A percentile compares a stretch with the other conserved stretches of the same genome.
phyloP scores from a whole-genome alignment of 2,797 vertebrate genomes.

The Epinephelus malabaricus region DNA sequence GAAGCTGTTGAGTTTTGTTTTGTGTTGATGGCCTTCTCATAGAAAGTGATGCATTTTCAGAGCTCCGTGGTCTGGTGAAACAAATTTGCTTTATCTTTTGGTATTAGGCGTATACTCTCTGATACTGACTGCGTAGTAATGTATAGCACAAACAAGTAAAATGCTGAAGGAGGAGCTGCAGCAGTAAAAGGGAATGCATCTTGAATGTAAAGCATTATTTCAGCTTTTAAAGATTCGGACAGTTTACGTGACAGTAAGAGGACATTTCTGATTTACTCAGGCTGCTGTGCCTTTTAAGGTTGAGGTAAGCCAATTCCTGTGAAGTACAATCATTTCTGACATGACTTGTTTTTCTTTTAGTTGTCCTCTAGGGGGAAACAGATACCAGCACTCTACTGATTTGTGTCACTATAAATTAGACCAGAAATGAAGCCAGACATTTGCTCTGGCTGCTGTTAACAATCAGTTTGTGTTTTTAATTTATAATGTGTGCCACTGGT shows the following conservation, averaged over 20 bases:
- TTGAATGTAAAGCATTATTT: slow-evolving; percentile 62
- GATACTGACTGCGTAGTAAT: slow-evolving; percentile 16
- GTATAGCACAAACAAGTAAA: slow-evolving; percentile 38
- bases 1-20: slow-evolving; percentile 30
- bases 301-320: slow-evolving; percentile 70
- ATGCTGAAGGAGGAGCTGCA: slow-evolving; percentile 21
- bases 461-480: slow-evolving; percentile 69
- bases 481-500: slow-evolving; percentile 59
- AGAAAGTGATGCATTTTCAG: slow-evolving; percentile 35
- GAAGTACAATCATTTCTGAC: slow-evolving; percentile 83
- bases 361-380: slow-evolving; percentile 66
- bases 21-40: slow-evolving; percentile 21
- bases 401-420: slow-evolving; percentile 42
- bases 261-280: slow-evolving; percentile 57
- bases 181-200: slow-evolving; percentile 38
- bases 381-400: slow-evolving; percentile 68
- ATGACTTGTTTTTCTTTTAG: slow-evolving; percentile 42
- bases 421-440: slow-evolving; percentile 26
- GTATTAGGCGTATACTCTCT: slow-evolving; percentile 3
- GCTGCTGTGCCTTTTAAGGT: slow-evolving; percentile 73
- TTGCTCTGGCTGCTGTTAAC: slow-evolving; percentile 64
- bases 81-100: slow-evolving; percentile 10
- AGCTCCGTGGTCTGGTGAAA: slow-evolving; percentile 29
- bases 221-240: slow-evolving; percentile 29
- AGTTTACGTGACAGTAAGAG: slow-evolving; percentile 10